phyloP scores from a whole-genome alignment of 2,113 vertebrate species.

The Eudorcas thomsonii region DNA sequence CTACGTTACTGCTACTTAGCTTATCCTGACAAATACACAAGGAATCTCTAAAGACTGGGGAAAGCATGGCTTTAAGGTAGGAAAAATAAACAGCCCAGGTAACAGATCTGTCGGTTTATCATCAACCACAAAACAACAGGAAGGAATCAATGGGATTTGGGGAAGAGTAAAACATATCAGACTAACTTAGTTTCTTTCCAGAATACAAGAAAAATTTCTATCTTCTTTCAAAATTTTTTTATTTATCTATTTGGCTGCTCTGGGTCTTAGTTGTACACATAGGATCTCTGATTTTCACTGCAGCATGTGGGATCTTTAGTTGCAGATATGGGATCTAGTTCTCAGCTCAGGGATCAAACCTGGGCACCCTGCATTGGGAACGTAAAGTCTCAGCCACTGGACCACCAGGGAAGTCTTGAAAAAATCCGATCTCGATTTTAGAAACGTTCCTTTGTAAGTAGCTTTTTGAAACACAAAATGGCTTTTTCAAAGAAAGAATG shows the following conservation, averaged over 20 bases:
- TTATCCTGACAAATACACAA: not conserved
- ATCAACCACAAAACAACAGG: not conserved
- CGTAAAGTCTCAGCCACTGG: not conserved
- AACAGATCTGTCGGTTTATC: not conserved
- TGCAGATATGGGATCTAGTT: not conserved
- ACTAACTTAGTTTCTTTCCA: not conserved
- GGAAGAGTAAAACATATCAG: not conserved
- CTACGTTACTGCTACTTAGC: not conserved
- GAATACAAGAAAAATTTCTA: not conserved
- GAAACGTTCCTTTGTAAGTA: not conserved
- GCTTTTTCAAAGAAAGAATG: not conserved
- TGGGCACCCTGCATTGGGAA: not conserved
- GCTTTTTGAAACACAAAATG: not conserved
- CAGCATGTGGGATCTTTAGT: not conserved
- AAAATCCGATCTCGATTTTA: not conserved
- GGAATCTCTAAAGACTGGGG: not conserved
- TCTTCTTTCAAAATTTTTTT: not conserved
- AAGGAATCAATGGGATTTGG: not conserved
- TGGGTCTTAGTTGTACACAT: not conserved
- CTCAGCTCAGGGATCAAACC: not conserved
- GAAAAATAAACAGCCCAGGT: not conserved
- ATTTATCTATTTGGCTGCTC: not conserved
- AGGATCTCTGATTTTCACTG: not conserved
- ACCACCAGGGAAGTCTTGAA: not conserved
- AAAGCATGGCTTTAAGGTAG: not conserved